Base-by-base conservation (phyloP, 2,888 invertebrate genomes). In the Apodemia duryi region DNA sequence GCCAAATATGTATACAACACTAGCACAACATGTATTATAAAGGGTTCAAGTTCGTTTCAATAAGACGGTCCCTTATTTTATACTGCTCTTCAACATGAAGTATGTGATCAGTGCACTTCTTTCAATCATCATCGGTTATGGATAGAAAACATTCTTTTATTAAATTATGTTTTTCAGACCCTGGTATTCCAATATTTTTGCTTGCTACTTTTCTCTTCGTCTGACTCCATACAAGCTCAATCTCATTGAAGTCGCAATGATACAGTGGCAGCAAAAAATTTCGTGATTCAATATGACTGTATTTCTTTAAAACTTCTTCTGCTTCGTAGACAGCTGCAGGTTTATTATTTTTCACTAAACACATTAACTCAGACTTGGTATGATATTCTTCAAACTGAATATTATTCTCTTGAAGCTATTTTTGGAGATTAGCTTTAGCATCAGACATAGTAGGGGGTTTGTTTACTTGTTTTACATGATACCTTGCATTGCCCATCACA, bases 271-370 rank as follows among this genome's bases (percentile, higher is more conserved):
- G 62, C 32, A n/a, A 21, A 43, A 46, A 28, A 62, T 32, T 62
- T 49, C 62, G 2, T 0, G 46, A 46, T 46, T 46, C 5, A 35
- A 21, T 21, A 51, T 63, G 63, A 32, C 52, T 32, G 13, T 51
- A 35, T 43, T 72, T 52, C 28, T 64, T 71, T 62, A 72, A 62
- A 54, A 72, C 21, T 68, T 72, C 69, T 49, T 72, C 69, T 49
- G 64, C 69, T 66, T 67, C 64, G 63, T 71, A 72, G 32, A 69
- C 54, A 7, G 65, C 66, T 52, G 63, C 63, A 54, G 70, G 68
- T 69, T 66, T 70, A 43, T 72, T 68, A 54, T 70, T 32, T 64
- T 74, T 66, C 43, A 72, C 70, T 54, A 72, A 61, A 46, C 67
- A 66, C 10, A 72, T 54, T 41, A 73, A 51, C 29, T 74, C 70